Evolutionary conservation across 2,888 invertebrate genomes (phyloP).

Genomic region (Aphodius granarius): DNA sequence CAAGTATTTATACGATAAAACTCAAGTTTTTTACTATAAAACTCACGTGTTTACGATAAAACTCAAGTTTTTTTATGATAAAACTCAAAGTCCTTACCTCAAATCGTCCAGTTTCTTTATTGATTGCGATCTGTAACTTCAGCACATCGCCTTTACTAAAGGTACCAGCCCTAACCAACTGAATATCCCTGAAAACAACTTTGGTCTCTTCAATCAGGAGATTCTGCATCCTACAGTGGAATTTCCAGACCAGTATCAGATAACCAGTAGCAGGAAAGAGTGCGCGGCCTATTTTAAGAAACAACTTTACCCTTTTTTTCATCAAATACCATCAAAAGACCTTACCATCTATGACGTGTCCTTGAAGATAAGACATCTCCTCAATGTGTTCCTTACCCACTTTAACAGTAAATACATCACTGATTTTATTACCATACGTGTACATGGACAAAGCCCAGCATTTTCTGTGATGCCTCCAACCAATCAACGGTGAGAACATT

Average conservation of each 20-base stretch:
- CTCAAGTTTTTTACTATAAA: too few species aligned
- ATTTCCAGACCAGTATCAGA: slow-evolving; percentile 58
- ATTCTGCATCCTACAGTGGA: slow-evolving; percentile 53
- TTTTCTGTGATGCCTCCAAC: slow-evolving; percentile 83
- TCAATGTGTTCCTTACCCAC: slow-evolving; percentile 59
- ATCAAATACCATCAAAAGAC: too few species aligned
- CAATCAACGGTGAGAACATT: slow-evolving; percentile 79
- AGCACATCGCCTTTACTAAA: slow-evolving; percentile 52
- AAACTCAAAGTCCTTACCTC: slow-evolving; percentile 40
- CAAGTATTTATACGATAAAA: too few species aligned
- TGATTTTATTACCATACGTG: slow-evolving; percentile 62
- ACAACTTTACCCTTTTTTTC: too few species aligned
- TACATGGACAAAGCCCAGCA: slow-evolving; percentile 75
- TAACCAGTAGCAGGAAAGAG: slow-evolving; percentile 64
- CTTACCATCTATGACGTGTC: slow-evolving; percentile 78
- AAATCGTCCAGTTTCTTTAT: slow-evolving; percentile 41
- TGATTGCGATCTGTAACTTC: slow-evolving; percentile 38
- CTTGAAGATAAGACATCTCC: slow-evolving; percentile 67
- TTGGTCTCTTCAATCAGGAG: slow-evolving; percentile 53
- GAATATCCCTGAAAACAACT: slow-evolving; percentile 60
- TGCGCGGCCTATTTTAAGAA: slow-evolving; percentile 49
- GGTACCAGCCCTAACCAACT: slow-evolving; percentile 51
- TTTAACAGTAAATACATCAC: slow-evolving; percentile 58
- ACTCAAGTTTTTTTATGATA: too few species aligned
- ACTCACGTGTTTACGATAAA: too few species aligned